Conservation (phyloP, 2,113 vertebrate species). For the Prionailurus viverrinus region DNA sequence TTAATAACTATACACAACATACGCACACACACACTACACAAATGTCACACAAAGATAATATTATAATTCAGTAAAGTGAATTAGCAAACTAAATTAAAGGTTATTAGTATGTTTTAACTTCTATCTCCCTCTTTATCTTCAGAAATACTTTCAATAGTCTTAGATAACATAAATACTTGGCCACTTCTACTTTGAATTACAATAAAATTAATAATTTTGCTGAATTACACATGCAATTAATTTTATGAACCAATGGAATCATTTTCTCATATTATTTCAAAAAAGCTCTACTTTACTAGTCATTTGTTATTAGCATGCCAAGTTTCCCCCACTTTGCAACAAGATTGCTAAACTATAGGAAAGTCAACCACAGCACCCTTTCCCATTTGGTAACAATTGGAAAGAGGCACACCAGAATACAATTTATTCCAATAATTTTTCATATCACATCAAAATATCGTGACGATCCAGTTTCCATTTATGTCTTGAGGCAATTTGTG, state of each 20-base stretch:
- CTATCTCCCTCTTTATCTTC: conserved; percentile 6
- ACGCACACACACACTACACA: not conserved
- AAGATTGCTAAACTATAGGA: conserved; percentile 24
- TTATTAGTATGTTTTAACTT: not conserved
- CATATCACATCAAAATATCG: conserved; percentile 50
- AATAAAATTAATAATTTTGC: not conserved
- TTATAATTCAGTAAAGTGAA: not conserved
- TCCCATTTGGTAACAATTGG: not conserved
- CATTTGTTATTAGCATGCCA: conserved; percentile 36
- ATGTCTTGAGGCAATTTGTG: not conserved
- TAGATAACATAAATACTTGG: not conserved
- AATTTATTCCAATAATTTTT: conserved; percentile 27
- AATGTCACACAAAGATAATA: not conserved
- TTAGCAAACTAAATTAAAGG: not conserved
- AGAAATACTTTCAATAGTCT: conserved; percentile 17
- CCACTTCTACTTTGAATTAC: conserved; percentile 9
- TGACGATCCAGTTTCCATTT: not conserved
- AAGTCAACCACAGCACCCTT: not conserved
- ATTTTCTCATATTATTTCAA: conserved; percentile 49
- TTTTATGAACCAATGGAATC: conserved; percentile 62
- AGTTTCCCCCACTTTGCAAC: not conserved
- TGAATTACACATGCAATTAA: conserved; percentile 13
- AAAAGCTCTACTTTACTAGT: conserved; percentile 42
- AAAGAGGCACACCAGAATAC: not conserved
- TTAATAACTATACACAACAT: not conserved